phyloP scores from a whole-genome alignment of 2,113 vertebrate species.

The Microtus richardsoni region DNA sequence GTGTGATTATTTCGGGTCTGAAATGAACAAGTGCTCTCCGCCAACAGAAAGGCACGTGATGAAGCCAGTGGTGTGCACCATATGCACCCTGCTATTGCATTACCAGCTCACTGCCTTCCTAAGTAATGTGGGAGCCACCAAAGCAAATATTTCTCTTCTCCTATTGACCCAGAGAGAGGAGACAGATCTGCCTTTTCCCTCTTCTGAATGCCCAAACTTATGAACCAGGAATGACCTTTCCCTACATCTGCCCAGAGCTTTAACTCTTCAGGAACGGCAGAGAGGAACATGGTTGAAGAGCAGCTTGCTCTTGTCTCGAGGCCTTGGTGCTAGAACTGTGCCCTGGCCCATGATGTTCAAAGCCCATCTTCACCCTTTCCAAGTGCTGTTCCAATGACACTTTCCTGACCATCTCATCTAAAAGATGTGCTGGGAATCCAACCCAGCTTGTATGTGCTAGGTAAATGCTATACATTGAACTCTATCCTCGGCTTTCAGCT shows the following conservation, averaged over 20 bases:
- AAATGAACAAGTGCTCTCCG: no score
- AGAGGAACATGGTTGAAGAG: neutral
- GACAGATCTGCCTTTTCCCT: neutral
- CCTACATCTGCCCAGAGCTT: neutral
- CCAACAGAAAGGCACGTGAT: neutral
- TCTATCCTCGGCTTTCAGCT: neutral
- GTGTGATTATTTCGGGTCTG: no score
- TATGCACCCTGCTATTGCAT: neutral
- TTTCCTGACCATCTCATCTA: neutral
- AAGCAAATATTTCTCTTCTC: neutral
- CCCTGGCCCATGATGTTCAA: neutral
- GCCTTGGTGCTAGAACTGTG: fast-evolving
- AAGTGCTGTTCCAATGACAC: neutral
- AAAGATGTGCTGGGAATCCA: neutral
- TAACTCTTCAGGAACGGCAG: neutral
- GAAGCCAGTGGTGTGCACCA: neutral
- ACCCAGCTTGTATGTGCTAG: neutral
- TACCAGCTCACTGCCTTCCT: neutral
- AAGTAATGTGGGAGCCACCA: neutral
- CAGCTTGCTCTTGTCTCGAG: neutral
- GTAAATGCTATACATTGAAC: neutral
- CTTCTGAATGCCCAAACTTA: neutral
- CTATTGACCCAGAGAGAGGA: neutral
- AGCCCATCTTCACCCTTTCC: neutral
- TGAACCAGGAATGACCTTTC: neutral